Evolutionary conservation across 2,888 invertebrate species (phyloP), one percentile per base, ranked within the genome.

Genomic region (Saturnia pavonia): DNA sequence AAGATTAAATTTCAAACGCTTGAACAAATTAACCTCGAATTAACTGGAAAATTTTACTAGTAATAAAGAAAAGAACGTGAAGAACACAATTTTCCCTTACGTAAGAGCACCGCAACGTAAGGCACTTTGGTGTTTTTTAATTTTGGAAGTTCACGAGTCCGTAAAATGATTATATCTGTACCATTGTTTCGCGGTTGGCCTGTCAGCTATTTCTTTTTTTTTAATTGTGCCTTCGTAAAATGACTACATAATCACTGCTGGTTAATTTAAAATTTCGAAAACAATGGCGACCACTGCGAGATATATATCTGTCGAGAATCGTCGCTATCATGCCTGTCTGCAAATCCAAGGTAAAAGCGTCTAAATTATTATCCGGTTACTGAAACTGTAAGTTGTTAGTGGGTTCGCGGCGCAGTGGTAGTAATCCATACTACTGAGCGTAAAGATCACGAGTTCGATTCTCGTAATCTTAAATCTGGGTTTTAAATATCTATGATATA

Each of bases 91-190:
- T 57, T 25, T 69, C 45, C 12, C 43, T 69, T 60, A n/a, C 43
- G 43, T 63, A 69, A 60, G 34, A n/a, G n/a, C n/a, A n/a, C n/a
- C n/a, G 60, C 14, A 12, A 7, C 54, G 63, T 45, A 60, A 60
- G 43, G 43, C 22, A 25, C 43, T 34, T 27, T 51, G 51, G 43
- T 40, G 63, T 19, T 69, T 45, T 69, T 42, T 40, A 71, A 72
- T 72, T 72, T 71, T 67, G 54, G 68, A 63, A 69, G 72, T 68
- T 70, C 70, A 70, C 25, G 42, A 65, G 68, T 72, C 71, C 75
- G 73, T 73, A 72, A 72, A 72, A 72, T 69, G 75, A 73, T 74
- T 42, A 68, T 72, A 74, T 74, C 75, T 48, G 70, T 63, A 43
- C 57, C 60, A 72, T 43, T 60, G 45, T 67, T 72, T 72, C 65